Evolutionary conservation across 2,797 vertebrate genomes (phyloP).

Genomic region (Tinamus major): DNA sequence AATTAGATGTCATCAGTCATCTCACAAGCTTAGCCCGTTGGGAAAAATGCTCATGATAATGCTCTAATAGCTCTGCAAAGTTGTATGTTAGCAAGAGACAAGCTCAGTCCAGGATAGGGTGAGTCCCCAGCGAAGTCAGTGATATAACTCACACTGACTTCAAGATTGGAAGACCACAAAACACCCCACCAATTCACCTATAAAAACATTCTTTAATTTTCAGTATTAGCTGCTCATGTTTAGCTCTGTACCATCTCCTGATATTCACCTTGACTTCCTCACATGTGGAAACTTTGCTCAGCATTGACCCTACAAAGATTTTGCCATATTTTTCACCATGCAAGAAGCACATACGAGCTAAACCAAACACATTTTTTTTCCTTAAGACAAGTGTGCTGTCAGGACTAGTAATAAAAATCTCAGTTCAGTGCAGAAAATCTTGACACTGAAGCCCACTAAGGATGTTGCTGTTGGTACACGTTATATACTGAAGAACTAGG

Average conservation of each 20-base stretch:
- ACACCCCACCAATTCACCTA: neutral
- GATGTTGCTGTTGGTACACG: neutral
- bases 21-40: neutral
- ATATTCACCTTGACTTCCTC: neutral
- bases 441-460: neutral
- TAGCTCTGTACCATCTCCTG: neutral
- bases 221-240: fast-evolving
- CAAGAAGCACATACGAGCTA: neutral
- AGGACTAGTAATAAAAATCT: neutral
- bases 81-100: neutral
- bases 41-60: neutral
- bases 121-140: neutral
- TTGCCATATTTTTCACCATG: neutral
- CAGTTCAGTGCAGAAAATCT: neutral
- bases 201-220: neutral
- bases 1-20: neutral
- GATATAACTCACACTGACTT: neutral
- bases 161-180: neutral
- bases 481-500: neutral
- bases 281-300: neutral
- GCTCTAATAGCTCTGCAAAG: neutral
- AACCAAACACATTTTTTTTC: neutral
- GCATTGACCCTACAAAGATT: neutral
- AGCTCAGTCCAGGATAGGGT: neutral
- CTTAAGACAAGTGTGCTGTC: neutral